These are phyloP conservation scores for Parazoanthus atlanticus DNA, from an alignment of 92 coral and sea anemone species.

Conservation along the genomic window DNA sequence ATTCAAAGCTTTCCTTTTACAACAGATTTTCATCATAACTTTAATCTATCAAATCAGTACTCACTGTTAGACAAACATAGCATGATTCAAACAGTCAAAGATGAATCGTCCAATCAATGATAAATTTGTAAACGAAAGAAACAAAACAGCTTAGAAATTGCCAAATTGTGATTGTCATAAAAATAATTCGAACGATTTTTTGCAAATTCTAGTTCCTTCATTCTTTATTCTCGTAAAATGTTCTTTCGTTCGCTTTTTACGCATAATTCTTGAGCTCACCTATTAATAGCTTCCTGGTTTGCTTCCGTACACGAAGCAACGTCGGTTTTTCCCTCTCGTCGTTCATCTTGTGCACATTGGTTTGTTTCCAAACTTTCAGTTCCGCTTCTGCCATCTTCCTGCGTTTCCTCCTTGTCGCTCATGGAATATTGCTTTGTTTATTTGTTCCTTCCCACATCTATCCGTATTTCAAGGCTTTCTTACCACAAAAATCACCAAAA, in stretches of 20 bases:
- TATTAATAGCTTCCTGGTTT: neutral
- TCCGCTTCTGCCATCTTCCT: conserved; percentile 34
- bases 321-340: conserved; percentile 20
- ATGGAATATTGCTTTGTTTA: conserved; percentile 33
- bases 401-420: conserved; percentile 43
- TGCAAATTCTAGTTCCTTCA: neutral
- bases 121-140: neutral
- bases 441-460: conserved; percentile 42
- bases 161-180: neutral
- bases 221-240: neutral
- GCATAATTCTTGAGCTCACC: conserved; percentile 9
- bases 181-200: neutral
- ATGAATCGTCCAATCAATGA: neutral
- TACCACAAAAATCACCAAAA: conserved; percentile 15
- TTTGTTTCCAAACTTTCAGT: conserved; percentile 25
- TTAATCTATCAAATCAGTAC: neutral
- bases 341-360: conserved; percentile 9
- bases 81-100: neutral
- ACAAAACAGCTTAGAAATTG: neutral
- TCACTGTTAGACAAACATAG: neutral
- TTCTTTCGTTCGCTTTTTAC: neutral
- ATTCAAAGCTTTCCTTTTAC: no score
- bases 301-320: conserved; percentile 24
- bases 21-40: neutral
- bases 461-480: conserved; percentile 9